Conservation (phyloP, 2,888 invertebrate genomes). For the Eilema sororculum region DNA sequence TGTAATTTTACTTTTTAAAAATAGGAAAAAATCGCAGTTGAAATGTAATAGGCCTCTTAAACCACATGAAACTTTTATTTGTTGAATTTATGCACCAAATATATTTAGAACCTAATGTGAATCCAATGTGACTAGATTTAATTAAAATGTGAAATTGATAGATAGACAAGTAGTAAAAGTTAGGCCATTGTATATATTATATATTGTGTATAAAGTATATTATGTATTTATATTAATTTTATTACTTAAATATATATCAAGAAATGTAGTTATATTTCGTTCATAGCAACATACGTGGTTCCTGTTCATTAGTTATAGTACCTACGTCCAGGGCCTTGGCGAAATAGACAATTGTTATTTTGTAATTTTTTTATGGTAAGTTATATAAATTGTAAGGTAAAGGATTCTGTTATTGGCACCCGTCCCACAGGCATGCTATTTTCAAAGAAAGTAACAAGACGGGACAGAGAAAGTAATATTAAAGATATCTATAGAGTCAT, state of each 20-base stretch:
- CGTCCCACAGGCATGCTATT: no score
- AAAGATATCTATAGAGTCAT: neutral
- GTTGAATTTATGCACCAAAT: conserved; percentile 29
- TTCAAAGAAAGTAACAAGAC: no score
- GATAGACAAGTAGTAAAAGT: conserved; percentile 31
- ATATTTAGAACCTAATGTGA: conserved; percentile 15
- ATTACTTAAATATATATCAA: conserved; percentile 6
- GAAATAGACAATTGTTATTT: conserved; percentile 3
- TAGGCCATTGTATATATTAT: conserved; percentile 26
- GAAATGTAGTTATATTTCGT: neutral
- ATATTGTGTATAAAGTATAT: conserved; percentile 5
- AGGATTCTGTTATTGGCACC: neutral
- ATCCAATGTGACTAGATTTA: conserved; percentile 18
- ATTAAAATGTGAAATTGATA: conserved; percentile 3
- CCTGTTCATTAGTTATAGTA: conserved; percentile 7
- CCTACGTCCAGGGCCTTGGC: conserved; percentile 1
- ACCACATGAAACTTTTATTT: conserved; percentile 14
- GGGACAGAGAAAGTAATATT: no score
- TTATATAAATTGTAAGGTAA: neutral
- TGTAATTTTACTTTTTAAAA: neutral
- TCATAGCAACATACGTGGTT: neutral
- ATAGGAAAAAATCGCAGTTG: neutral
- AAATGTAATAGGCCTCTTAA: neutral
- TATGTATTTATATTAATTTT: no score
- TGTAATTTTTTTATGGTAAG: neutral